Evolutionary conservation across 1,140 invertebrate genomes (phyloP).

Genomic region (honey bee (Apis mellifera)): Amel_HAv3.1 CM009945.2:5222001-5222500

Average conservation of each 20-base stretch:
- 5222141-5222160: conserved; percentile 99
- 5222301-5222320: neutral
- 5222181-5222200: conserved; percentile 98
- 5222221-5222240: conserved; percentile 99
- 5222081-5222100: conserved; percentile 98
- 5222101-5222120: conserved; percentile 97
- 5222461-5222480: conserved; percentile 99
- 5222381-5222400: conserved; percentile 99
- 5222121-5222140: conserved; percentile 99
- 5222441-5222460: conserved; percentile 98
- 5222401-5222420: conserved; percentile 98
- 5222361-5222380: conserved; percentile 99
- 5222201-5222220: conserved; percentile 98
- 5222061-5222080: conserved; percentile 99
- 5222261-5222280: conserved; percentile 69
- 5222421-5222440: conserved; percentile 98
- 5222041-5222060: conserved; percentile 98
- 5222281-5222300: conserved; percentile 13
- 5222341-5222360: conserved; percentile 99
- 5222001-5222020: conserved; percentile 71
- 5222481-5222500: conserved; percentile 99
- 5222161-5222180: conserved; percentile 99
- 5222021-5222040: conserved; percentile 98
- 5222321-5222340: conserved; percentile 45
- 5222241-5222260: conserved; percentile 94